Percentiles rank a stretch among this genome's conserved stretches.
These are phyloP conservation scores for Hedychridium roseum DNA, from an alignment of 2,888 invertebrate genomes.

Conservation along the genomic window DNA sequence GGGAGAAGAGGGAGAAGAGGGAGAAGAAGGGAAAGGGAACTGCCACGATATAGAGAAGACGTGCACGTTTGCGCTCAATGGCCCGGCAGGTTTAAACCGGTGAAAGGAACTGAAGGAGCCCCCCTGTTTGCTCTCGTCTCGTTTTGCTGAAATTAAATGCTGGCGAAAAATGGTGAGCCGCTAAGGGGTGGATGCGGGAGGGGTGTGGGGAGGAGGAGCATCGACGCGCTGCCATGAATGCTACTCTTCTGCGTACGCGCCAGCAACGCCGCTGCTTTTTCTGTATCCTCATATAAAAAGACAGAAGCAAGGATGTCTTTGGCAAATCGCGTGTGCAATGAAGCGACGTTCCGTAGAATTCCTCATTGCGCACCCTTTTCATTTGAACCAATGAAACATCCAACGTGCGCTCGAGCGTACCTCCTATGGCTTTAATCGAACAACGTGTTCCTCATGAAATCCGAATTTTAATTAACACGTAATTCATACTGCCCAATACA, in stretches of 20 bases:
- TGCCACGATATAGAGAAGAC: slow-evolving; percentile 19
- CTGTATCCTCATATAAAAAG: background rate
- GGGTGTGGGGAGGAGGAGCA: background rate
- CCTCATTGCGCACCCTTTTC: background rate
- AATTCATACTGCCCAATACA: too few species aligned
- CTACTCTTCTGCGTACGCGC: background rate
- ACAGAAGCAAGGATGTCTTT: background rate
- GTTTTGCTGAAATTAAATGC: slow-evolving; percentile 21
- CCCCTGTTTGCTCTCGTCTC: slow-evolving; percentile 21
- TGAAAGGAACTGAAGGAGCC: slow-evolving; percentile 1
- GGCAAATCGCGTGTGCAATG: too few species aligned
- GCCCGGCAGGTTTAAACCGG: slow-evolving; percentile 10
- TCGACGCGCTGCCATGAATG: background rate
- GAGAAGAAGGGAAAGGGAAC: slow-evolving; percentile 12
- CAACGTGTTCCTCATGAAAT: too few species aligned
- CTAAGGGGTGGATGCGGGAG: background rate
- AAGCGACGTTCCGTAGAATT: slow-evolving; percentile 1
- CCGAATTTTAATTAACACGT: too few species aligned
- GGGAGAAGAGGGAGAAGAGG: slow-evolving; percentile 6
- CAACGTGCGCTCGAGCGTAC: too few species aligned
- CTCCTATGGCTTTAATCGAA: too few species aligned
- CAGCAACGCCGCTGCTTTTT: slow-evolving; percentile 1
- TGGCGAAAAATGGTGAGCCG: background rate
- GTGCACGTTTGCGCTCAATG: slow-evolving; percentile 20
- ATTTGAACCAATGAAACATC: too few species aligned